Conservation (phyloP, 2,113 vertebrate genomes). For the Rhinolophus ferrumequinum region DNA sequence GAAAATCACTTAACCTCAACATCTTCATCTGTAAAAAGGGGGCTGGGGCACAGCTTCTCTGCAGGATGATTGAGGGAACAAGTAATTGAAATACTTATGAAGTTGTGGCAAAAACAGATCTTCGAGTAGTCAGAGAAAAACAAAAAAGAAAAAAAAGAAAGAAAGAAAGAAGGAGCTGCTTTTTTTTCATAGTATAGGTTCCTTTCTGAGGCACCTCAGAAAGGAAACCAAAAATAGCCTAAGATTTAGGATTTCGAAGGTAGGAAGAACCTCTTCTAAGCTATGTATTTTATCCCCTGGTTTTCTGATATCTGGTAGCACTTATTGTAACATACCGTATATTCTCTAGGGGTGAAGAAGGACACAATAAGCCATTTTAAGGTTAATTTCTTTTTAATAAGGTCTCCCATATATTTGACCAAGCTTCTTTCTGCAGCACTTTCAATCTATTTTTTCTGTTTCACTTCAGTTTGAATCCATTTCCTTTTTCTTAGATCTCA, state of each 20-base stretch:
- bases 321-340: background rate
- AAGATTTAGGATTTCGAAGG: background rate
- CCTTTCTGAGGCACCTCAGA: constrained; percentile 37
- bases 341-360: background rate
- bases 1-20: constrained; percentile 82
- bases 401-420: background rate
- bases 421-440: background rate
- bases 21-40: constrained; percentile 74
- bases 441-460: constrained; percentile 2
- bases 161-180: constrained; percentile 13
- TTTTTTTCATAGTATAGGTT: constrained; percentile 61
- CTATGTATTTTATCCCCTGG: constrained; percentile 32
- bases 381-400: constrained; percentile 60
- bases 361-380: constrained; percentile 14
- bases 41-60: constrained; percentile 60
- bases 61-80: constrained; percentile 64
- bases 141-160: background rate
- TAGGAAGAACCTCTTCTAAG: background rate
- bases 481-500: constrained; percentile 1
- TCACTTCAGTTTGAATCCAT: background rate
- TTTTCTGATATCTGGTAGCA: constrained; percentile 21
- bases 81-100: constrained; percentile 80
- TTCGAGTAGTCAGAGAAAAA: constrained; percentile 37
- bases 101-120: constrained; percentile 76
- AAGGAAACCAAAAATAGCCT: constrained; percentile 55